Conservation (phyloP, 2,888 invertebrate species). For the Notodonta ziczac region DNA sequence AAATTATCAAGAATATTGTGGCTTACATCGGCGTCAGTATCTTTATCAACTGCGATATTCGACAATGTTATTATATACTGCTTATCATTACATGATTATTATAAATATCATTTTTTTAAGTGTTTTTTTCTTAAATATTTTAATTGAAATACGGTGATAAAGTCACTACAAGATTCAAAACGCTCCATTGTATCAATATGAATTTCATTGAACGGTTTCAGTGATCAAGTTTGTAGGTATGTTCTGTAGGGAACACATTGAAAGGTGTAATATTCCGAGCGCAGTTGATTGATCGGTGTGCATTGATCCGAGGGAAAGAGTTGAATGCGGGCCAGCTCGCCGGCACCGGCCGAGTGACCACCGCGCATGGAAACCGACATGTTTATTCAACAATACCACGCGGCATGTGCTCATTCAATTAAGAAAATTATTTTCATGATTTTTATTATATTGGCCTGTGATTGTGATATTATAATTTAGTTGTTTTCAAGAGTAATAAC, state of each 20-base stretch:
- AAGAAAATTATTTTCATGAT: not conserved
- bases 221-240: not conserved
- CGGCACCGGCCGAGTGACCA: constrained; percentile 60
- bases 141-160: no score
- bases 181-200: not conserved
- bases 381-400: constrained; percentile 62
- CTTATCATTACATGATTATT: no score
- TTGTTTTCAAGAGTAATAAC: not conserved
- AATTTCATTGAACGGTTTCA: constrained; percentile 9
- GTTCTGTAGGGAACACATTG: not conserved
- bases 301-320: constrained; percentile 73
- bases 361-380: constrained; percentile 75
- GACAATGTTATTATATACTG: no score
- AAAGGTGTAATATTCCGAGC: constrained; percentile 61
- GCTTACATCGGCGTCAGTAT: no score
- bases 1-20: no score
- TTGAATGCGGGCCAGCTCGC: constrained; percentile 59
- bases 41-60: no score
- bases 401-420: not conserved
- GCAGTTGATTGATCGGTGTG: constrained; percentile 69
- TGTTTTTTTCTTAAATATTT: no score
- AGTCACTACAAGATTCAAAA: no score
- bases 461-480: not conserved
- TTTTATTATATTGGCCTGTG: not conserved
- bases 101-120: no score